phyloP scores from a whole-genome alignment of 2,797 vertebrate genomes.

The Takifugu ocellatus region DNA sequence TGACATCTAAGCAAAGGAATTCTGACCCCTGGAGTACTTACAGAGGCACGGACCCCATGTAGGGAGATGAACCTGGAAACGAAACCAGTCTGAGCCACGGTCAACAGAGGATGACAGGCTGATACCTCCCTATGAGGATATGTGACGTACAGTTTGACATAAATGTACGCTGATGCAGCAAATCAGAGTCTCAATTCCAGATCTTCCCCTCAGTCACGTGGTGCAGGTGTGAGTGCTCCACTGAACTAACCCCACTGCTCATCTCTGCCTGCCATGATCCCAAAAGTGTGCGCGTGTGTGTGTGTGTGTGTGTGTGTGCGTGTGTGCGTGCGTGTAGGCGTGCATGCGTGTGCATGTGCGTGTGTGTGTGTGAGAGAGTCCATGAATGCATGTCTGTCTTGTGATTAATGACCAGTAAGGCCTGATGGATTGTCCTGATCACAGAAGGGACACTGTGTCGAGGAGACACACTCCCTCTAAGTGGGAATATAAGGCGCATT shows the following conservation, averaged over 20 bases:
- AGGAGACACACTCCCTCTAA: constrained; percentile 81
- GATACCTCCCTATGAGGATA: too few relatives aligned
- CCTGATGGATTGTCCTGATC: constrained; percentile 88
- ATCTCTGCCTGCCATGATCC: constrained; percentile 70
- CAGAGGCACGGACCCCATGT: too few relatives aligned
- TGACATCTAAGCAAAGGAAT: neutral
- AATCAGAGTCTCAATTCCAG: neutral
- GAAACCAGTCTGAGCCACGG: too few relatives aligned
- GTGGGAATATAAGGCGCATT: constrained; percentile 55
- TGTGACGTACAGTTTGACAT: too few relatives aligned
- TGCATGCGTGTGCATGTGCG: constrained; percentile 27
- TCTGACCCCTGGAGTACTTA: too few relatives aligned
- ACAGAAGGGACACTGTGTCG: constrained; percentile 84
- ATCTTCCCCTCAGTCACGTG: constrained; percentile 19
- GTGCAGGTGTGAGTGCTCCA: constrained; percentile 65
- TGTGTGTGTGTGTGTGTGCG: constrained; percentile 29
- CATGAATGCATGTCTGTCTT: constrained; percentile 31
- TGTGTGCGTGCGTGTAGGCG: constrained; percentile 24
- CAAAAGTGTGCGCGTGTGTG: constrained; percentile 41
- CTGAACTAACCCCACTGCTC: constrained; percentile 69
- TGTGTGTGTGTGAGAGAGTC: constrained; percentile 20
- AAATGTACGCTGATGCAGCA: too few relatives aligned
- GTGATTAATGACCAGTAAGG: constrained; percentile 77
- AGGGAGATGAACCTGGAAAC: too few relatives aligned
- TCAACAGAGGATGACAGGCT: too few relatives aligned